phyloP scores from a whole-genome alignment of 2,797 vertebrate species.

The Sebastes baramenuke region DNA sequence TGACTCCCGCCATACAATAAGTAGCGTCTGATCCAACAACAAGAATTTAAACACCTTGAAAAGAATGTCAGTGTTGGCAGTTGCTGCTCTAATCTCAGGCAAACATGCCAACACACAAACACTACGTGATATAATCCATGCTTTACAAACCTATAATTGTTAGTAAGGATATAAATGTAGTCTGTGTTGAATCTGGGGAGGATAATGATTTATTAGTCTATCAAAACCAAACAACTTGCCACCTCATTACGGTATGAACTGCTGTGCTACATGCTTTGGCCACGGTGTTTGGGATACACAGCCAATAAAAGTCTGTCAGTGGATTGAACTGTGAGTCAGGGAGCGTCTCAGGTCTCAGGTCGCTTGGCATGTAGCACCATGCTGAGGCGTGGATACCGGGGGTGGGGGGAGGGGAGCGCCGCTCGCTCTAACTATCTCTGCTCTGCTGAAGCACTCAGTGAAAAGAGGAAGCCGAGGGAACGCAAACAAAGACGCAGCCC shows the following conservation, averaged over 20 bases:
- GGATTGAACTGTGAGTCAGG: constrained; percentile 55
- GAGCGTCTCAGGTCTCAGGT: constrained; percentile 67
- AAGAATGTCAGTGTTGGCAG: constrained; percentile 28
- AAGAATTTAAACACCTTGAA: constrained; percentile 6
- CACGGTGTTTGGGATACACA: constrained; percentile 47
- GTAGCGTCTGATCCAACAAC: background rate
- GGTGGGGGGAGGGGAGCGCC: constrained; percentile 22
- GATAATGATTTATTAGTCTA: constrained; percentile 22
- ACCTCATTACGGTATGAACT: constrained; percentile 19
- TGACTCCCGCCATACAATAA: background rate
- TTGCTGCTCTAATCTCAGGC: constrained; percentile 23
- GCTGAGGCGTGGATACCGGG: constrained; percentile 46
- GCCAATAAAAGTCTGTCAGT: constrained; percentile 60
- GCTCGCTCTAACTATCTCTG: constrained; percentile 51
- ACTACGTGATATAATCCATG: background rate
- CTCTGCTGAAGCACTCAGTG: constrained; percentile 46
- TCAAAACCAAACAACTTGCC: constrained; percentile 22
- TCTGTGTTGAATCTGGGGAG: background rate
- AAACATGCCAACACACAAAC: constrained; percentile 16
- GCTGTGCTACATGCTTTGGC: constrained; percentile 17
- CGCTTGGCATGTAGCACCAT: constrained; percentile 67
- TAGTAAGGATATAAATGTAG: constrained; percentile 13
- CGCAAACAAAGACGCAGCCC: constrained; percentile 76
- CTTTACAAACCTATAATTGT: constrained; percentile 13
- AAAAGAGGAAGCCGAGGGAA: constrained; percentile 71